Percentiles rank a stretch among this genome's conserved stretches.
Evolutionary conservation across 2,797 vertebrate species (phyloP).

Genomic region (Eulemur albifrons): DNA sequence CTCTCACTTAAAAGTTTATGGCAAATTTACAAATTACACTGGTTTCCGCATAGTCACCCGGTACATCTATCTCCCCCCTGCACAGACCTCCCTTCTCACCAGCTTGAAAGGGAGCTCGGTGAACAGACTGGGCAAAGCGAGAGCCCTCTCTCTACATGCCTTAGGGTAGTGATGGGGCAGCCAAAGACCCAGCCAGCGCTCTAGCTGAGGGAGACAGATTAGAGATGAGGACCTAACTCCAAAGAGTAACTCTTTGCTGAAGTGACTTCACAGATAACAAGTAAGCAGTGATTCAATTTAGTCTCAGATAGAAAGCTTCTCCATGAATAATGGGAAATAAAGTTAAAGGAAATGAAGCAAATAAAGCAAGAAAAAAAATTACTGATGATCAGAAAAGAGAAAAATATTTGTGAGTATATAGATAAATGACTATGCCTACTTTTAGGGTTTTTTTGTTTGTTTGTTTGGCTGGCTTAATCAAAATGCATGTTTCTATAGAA

Average conservation of each 20-base stretch:
- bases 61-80: background rate
- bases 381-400: constrained; percentile 65
- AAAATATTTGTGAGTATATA: constrained; percentile 69
- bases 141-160: constrained; percentile 45
- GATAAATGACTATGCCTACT: constrained; percentile 54
- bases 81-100: constrained; percentile 23
- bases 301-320: constrained; percentile 38
- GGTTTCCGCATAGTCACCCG: background rate
- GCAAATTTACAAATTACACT: constrained; percentile 44
- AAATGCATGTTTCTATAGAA: constrained; percentile 65
- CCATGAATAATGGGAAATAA: constrained; percentile 58
- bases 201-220: constrained; percentile 63
- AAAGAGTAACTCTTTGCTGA: constrained; percentile 53
- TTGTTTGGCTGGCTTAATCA: constrained; percentile 59
- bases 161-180: constrained; percentile 55
- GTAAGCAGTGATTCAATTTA: background rate
- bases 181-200: constrained; percentile 33
- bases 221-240: constrained; percentile 74
- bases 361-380: constrained; percentile 57
- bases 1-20: constrained; percentile 24
- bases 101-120: constrained; percentile 40
- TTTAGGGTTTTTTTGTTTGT: constrained; percentile 45
- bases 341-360: constrained; percentile 51
- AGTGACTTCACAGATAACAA: constrained; percentile 57
- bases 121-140: constrained; percentile 40